Evolutionary conservation across 2,888 invertebrate genomes (phyloP).

Genomic region (Drosophila siamana): DNA sequence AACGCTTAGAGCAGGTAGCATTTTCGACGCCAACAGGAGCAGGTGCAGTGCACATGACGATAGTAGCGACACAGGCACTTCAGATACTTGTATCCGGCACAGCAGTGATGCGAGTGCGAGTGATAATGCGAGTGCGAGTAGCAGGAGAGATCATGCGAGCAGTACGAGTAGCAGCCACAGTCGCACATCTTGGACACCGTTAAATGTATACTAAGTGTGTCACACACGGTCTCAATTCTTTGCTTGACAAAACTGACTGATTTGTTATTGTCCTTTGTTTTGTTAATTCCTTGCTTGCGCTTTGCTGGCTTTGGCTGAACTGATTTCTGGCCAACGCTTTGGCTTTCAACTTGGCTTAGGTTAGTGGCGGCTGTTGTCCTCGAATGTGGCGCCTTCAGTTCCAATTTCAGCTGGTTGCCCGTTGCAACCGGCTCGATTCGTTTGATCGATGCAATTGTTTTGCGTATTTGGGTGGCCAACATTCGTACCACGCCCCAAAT

Average conservation of each 20-base stretch:
- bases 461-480: conserved; percentile 77
- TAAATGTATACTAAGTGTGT: background rate
- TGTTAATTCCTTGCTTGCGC: conserved; percentile 41
- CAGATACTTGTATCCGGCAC: conserved; percentile 76
- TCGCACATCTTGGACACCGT: conserved; percentile 66
- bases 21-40: conserved; percentile 78
- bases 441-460: conserved; percentile 73
- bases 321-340: conserved; percentile 77
- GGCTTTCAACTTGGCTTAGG: conserved; percentile 76
- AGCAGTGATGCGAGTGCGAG: conserved; percentile 74
- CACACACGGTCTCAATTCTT: background rate
- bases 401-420: conserved; percentile 33
- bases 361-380: conserved; percentile 62
- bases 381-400: conserved; percentile 28
- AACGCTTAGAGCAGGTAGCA: conserved; percentile 68
- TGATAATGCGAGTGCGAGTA: conserved; percentile 74
- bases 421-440: conserved; percentile 36
- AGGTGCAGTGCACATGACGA: conserved; percentile 75
- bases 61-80: conserved; percentile 76
- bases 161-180: conserved; percentile 75
- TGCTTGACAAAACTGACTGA: background rate
- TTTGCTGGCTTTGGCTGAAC: conserved; percentile 66
- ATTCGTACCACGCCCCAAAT: conserved; percentile 74
- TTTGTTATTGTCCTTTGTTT: conserved; percentile 3
- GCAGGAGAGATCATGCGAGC: conserved; percentile 70